Conservation (phyloP, 2,113 vertebrate species). For the Tragulus kanchil region DNA sequence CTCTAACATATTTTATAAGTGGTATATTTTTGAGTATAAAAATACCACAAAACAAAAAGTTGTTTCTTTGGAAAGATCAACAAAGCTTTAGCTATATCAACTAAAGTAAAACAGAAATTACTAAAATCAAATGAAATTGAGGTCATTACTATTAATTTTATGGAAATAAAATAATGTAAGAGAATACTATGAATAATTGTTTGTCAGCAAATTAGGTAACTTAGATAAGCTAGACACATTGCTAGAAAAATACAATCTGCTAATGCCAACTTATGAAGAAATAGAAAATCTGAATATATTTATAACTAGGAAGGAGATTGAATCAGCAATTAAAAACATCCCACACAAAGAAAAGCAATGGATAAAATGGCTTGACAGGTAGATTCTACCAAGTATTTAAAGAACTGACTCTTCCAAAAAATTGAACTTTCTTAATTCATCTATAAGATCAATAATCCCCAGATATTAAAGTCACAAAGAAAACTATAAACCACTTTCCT, state of each 20-base stretch:
- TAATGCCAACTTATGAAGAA: background rate
- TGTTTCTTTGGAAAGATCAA: background rate
- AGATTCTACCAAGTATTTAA: background rate
- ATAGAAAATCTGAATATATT: background rate
- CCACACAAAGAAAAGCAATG: background rate
- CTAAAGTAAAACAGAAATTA: background rate
- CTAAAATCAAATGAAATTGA: background rate
- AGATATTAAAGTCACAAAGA: background rate
- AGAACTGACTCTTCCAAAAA: background rate
- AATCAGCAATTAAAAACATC: background rate
- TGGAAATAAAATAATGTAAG: background rate
- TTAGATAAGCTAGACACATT: background rate
- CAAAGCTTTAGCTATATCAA: background rate
- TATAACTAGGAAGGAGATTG: background rate
- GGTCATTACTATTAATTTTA: background rate
- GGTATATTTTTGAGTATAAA: constrained; percentile 5
- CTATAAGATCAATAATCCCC: background rate
- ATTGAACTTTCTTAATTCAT: background rate
- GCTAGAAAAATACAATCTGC: background rate
- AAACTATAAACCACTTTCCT: background rate
- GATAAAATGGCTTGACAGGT: background rate
- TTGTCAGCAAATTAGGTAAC: background rate
- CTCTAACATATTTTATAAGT: constrained; percentile 1
- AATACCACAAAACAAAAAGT: background rate
- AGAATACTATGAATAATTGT: background rate